phyloP scores from a whole-genome alignment of 2,113 vertebrate species.

The Procavia capensis region DNA sequence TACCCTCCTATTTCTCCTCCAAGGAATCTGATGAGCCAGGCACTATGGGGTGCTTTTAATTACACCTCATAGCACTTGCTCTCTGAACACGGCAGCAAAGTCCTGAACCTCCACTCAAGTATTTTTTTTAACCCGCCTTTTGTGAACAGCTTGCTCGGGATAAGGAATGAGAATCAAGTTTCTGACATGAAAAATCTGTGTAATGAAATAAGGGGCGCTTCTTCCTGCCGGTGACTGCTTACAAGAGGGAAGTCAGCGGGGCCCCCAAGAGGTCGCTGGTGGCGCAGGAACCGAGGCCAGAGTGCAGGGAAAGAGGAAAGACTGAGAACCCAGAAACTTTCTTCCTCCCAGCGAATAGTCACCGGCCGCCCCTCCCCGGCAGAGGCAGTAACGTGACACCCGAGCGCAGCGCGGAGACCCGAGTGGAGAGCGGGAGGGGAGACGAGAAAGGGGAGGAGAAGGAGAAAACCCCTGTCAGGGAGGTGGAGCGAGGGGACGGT shows the following conservation, averaged over 20 bases:
- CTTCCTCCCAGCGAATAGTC: conserved; percentile 53
- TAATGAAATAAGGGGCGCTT: not conserved
- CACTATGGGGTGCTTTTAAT: not conserved
- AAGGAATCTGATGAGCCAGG: not conserved
- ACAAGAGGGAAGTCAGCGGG: conserved; percentile 62
- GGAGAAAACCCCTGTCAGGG: conserved; percentile 74
- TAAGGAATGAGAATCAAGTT: conserved; percentile 7
- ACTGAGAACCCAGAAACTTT: conserved; percentile 74
- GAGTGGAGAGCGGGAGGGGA: conserved; percentile 61
- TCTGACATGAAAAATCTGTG: not conserved
- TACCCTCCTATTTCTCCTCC: not conserved
- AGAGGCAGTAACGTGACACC: conserved; percentile 77
- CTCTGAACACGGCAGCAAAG: not conserved
- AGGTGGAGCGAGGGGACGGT: conserved; percentile 79
- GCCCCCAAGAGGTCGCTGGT: conserved; percentile 83
- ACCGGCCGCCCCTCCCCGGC: conserved; percentile 41
- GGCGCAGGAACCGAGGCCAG: conserved; percentile 70
- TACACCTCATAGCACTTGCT: not conserved
- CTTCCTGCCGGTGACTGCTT: conserved; percentile 36
- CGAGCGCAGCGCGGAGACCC: conserved; percentile 32
- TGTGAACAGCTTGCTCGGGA: not conserved
- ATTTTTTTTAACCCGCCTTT: not conserved
- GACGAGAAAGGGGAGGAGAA: conserved; percentile 48
- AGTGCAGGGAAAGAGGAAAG: not conserved
- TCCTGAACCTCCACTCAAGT: not conserved